Evolutionary conservation across 2,113 vertebrate genomes (phyloP).

Genomic region (Pachyramphus minor): DNA sequence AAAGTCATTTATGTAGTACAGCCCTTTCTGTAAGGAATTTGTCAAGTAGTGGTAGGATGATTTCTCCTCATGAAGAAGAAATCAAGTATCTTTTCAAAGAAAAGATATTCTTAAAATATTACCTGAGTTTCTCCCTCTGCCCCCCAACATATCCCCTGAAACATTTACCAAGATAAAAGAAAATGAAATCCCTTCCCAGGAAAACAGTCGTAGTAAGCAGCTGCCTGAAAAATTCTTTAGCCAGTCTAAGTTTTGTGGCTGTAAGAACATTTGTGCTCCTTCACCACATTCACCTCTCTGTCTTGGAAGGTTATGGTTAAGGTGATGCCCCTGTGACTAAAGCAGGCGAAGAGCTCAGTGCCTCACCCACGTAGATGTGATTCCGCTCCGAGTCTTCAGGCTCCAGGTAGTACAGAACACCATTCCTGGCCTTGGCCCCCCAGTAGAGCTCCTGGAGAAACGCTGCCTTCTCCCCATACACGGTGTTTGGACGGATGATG

Average conservation of each 20-base stretch:
- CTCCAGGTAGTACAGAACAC: background rate
- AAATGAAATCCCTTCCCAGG: background rate
- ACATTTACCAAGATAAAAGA: background rate
- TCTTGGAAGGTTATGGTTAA: background rate
- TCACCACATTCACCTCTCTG: background rate
- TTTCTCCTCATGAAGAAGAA: background rate
- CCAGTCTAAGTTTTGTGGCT: background rate
- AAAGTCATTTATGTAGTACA: background rate
- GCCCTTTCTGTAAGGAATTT: background rate
- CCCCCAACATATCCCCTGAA: background rate
- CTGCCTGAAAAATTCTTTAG: background rate
- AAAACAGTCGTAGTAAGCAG: background rate
- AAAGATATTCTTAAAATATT: background rate
- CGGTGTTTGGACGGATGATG: background rate
- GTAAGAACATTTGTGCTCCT: background rate
- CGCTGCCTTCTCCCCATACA: background rate
- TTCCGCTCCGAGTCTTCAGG: background rate
- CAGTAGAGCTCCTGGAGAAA: background rate
- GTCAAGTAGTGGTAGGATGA: background rate
- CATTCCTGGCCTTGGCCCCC: background rate
- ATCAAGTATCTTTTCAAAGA: background rate
- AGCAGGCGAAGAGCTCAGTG: background rate
- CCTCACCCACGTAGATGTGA: conserved; percentile 18
- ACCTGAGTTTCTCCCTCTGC: background rate
- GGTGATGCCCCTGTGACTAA: background rate